Conservation (phyloP, 2,797 vertebrate species). For the Hoplostethus atlanticus region DNA sequence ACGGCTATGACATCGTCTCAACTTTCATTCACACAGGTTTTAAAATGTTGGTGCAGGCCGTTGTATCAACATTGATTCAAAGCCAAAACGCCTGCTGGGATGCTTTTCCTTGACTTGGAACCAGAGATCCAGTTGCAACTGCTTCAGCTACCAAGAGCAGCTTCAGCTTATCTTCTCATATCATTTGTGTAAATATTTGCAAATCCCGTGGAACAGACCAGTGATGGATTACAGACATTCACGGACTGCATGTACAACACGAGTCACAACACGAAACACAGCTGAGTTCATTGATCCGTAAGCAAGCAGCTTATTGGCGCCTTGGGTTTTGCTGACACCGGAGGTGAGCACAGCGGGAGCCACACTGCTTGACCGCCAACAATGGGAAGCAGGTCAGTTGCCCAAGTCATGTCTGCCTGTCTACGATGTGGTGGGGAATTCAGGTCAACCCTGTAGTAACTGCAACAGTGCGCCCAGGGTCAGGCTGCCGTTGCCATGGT, state of each 20-base stretch:
- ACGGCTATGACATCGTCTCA: too few species aligned
- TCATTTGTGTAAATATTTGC: background rate
- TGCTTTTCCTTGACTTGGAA: background rate
- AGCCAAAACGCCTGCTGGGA: background rate
- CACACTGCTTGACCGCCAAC: constrained; percentile 27
- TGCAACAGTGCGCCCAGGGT: constrained; percentile 75
- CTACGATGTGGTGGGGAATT: constrained; percentile 71
- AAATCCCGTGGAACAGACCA: background rate
- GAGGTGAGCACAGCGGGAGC: background rate
- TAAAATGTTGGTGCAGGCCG: too few species aligned
- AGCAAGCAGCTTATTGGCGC: background rate
- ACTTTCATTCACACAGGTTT: too few species aligned
- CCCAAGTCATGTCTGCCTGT: constrained; percentile 48
- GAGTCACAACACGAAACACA: background rate
- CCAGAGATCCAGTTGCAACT: background rate
- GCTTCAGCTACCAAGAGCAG: background rate
- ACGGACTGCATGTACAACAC: background rate
- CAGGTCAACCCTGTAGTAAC: constrained; percentile 84
- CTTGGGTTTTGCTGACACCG: constrained; percentile 14
- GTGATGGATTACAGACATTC: background rate
- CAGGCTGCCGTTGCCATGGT: constrained; percentile 81
- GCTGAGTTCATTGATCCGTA: constrained; percentile 13
- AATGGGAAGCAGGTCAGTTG: constrained; percentile 74
- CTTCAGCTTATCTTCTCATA: background rate
- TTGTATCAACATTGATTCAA: too few species aligned